Evolutionary conservation across 1,140 invertebrate genomes (phyloP).

Genomic region (Sarcophaga peregrina): DNA sequence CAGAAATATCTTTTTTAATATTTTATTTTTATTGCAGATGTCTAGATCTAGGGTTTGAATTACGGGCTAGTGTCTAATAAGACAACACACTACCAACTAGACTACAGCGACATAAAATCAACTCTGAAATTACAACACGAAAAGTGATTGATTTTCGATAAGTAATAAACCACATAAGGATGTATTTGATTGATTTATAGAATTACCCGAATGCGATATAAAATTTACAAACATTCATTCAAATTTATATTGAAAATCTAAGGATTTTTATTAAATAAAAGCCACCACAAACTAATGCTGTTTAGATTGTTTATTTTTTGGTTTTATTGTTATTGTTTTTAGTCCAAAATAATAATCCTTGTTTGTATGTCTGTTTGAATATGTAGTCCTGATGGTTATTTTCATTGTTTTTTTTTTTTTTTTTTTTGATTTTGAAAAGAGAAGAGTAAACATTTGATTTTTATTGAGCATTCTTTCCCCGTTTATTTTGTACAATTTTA

Average conservation of each 20-base stretch:
- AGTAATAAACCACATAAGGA: no score
- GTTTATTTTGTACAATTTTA: background rate
- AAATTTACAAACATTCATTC: background rate
- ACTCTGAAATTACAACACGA: no score
- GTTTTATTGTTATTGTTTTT: background rate
- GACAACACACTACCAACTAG: no score
- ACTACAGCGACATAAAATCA: no score
- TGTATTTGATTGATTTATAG: no score
- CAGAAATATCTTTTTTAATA: no score
- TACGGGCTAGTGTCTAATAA: no score
- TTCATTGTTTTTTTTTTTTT: background rate
- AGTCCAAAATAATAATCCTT: background rate
- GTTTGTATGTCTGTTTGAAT: background rate
- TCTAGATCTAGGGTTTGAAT: no score
- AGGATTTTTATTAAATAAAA: background rate
- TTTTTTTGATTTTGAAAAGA: no score
- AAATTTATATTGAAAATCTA: background rate
- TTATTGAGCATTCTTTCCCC: background rate
- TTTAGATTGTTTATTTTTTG: background rate
- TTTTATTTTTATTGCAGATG: no score
- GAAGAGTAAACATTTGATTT: conserved; percentile 7
- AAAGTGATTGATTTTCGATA: no score
- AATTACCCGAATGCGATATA: background rate
- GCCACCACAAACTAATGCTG: background rate
- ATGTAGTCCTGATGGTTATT: background rate